Conservation (phyloP, 53 echinoderm and acorn worm genomes). For the Mesocentrotus franciscanus region DNA sequence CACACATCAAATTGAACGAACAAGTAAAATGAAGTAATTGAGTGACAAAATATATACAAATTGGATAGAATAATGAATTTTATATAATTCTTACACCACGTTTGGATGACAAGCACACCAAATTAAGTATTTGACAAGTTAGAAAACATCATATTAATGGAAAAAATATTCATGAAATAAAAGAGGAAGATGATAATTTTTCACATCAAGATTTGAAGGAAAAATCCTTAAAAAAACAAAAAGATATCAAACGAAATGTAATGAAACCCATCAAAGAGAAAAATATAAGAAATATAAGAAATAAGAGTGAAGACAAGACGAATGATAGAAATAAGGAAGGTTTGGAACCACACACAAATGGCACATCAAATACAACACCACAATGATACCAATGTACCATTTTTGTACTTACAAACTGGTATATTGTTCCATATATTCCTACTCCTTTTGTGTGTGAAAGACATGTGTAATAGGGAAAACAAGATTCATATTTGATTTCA, state of each 20-base stretch:
- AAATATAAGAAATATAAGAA: neutral
- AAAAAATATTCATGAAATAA: neutral
- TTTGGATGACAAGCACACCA: neutral
- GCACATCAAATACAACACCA: neutral
- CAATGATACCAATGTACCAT: neutral
- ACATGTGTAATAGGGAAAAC: neutral
- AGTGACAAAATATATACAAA: neutral
- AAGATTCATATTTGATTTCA: neutral
- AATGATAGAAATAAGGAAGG: neutral
- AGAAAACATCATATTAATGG: neutral
- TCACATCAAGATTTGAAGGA: neutral
- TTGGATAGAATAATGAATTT: neutral
- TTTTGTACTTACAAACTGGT: neutral
- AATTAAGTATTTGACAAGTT: neutral
- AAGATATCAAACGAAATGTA: no score
- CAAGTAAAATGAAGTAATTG: neutral
- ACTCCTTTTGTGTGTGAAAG: neutral
- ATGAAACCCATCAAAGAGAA: neutral
- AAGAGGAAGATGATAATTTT: neutral
- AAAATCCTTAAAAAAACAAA: neutral
- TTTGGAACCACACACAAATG: neutral
- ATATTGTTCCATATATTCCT: neutral
- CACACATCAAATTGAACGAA: neutral
- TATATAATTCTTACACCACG: neutral
- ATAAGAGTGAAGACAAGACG: neutral